These are phyloP conservation scores for Hypsopygia costalis DNA, from an alignment of 2,888 invertebrate genomes.

Conservation along the genomic window DNA sequence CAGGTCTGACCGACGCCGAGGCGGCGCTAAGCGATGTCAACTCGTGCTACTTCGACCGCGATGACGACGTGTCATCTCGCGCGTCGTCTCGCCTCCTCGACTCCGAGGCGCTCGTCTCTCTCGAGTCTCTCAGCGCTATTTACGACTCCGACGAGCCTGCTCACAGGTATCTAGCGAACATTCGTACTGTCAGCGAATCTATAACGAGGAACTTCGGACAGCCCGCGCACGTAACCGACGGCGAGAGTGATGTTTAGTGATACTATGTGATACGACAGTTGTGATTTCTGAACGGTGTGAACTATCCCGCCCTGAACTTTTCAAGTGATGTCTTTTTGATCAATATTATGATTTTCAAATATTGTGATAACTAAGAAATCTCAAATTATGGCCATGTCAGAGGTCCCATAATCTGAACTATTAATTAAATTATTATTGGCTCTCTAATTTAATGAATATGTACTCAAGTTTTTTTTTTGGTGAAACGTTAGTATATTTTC, in stretches of 20 bases:
- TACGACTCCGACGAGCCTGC: constrained; percentile 87
- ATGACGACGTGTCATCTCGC: constrained; percentile 90
- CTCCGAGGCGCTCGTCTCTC: constrained; percentile 87
- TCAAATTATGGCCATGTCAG: constrained; percentile 43
- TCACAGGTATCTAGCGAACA: constrained; percentile 85
- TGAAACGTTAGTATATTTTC: constrained; percentile 11
- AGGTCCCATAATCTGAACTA: constrained; percentile 33
- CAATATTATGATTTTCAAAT: constrained; percentile 20
- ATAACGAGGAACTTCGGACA: constrained; percentile 89
- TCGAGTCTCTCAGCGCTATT: constrained; percentile 90
- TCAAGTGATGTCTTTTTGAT: constrained; percentile 34
- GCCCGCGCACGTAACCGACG: constrained; percentile 83
- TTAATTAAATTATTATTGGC: constrained; percentile 34
- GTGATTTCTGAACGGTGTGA: constrained; percentile 22
- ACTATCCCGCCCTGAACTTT: constrained; percentile 20
- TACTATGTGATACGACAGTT: constrained; percentile 25
- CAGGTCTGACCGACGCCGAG: constrained; percentile 92
- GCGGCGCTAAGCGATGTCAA: constrained; percentile 93
- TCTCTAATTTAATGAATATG: constrained; percentile 58
- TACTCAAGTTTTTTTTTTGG: constrained; percentile 42
- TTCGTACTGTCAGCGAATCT: constrained; percentile 87
- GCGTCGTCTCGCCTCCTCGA: constrained; percentile 91
- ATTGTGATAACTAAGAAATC: constrained; percentile 48
- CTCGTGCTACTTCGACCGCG: constrained; percentile 87
- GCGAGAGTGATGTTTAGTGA: constrained; percentile 83